Evolutionary conservation across 2,113 vertebrate species (phyloP).

Genomic region (Dinomys branickii): DNA sequence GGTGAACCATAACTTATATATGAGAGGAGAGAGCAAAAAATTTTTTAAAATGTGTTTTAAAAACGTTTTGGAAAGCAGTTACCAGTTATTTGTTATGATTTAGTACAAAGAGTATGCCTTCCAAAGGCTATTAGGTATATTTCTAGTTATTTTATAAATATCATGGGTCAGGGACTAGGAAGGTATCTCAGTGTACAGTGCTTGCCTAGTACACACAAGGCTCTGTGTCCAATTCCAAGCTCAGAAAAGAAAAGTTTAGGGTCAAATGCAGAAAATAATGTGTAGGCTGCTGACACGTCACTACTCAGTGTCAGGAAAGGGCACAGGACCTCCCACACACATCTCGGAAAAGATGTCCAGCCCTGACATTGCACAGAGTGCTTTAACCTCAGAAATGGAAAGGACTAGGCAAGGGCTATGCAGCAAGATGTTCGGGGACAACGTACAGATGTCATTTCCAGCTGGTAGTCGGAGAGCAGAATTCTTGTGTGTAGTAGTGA

Average conservation of each 20-base stretch:
- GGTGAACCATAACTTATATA: background rate
- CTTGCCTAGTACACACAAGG: background rate
- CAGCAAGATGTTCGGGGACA: background rate
- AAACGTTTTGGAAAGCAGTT: background rate
- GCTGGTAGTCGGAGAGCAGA: background rate
- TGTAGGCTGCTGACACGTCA: background rate
- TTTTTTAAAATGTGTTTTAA: background rate
- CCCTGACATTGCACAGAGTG: background rate
- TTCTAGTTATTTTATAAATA: background rate
- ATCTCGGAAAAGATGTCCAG: background rate
- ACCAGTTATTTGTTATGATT: background rate
- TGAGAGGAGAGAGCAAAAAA: conserved; percentile 19
- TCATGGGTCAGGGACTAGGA: background rate
- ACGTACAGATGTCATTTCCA: background rate
- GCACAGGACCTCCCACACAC: background rate
- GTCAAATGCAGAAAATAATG: conserved; percentile 9
- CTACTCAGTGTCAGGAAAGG: background rate
- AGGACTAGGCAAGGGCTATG: background rate
- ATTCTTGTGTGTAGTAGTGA: background rate
- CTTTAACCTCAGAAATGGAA: background rate
- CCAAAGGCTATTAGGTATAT: background rate
- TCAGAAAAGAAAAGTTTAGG: background rate
- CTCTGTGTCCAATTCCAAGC: background rate
- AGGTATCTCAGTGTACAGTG: background rate
- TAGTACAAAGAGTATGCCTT: background rate